Evolutionary conservation across 2,113 vertebrate species (phyloP).

Genomic region (Colistium nudipinnis): DNA sequence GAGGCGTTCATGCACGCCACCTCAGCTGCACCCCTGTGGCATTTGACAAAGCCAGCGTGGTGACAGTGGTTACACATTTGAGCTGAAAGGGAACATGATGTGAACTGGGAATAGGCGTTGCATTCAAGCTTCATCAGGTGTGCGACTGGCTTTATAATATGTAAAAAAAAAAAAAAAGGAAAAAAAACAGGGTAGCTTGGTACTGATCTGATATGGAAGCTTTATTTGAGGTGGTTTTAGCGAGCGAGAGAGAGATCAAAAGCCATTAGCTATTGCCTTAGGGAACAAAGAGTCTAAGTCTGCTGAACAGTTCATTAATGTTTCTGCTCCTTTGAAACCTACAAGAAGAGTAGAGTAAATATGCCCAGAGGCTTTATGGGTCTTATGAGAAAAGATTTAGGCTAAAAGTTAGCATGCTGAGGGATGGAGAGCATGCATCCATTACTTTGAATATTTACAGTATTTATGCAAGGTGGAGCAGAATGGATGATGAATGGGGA

Average conservation of each 20-base stretch:
- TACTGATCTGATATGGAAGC: constrained; percentile 60
- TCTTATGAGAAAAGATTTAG: constrained; percentile 39
- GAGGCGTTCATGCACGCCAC: constrained; percentile 60
- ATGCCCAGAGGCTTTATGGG: constrained; percentile 44
- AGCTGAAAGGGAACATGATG: constrained; percentile 64
- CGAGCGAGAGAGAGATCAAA: constrained; percentile 58
- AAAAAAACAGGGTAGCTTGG: constrained; percentile 33
- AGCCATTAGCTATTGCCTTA: constrained; percentile 60
- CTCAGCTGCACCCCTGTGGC: constrained; percentile 55
- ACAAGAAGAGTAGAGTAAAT: constrained; percentile 46
- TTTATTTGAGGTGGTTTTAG: constrained; percentile 44
- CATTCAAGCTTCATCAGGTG: constrained; percentile 80
- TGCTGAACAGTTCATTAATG: constrained; percentile 72
- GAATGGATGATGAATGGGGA: constrained; percentile 35
- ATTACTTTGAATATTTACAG: constrained; percentile 29
- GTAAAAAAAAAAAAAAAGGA: constrained; percentile 3
- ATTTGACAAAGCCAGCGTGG: constrained; percentile 52
- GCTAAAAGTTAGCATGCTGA: constrained; percentile 15
- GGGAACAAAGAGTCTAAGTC: constrained; percentile 54
- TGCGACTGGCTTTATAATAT: constrained; percentile 79
- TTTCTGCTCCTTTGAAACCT: constrained; percentile 57
- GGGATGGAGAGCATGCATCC: constrained; percentile 1
- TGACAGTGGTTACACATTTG: constrained; percentile 54
- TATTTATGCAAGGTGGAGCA: constrained; percentile 19
- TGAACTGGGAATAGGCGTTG: constrained; percentile 69